Base-by-base conservation (phyloP, 2,888 invertebrate genomes). In the Drosophila meridionalis region DNA sequence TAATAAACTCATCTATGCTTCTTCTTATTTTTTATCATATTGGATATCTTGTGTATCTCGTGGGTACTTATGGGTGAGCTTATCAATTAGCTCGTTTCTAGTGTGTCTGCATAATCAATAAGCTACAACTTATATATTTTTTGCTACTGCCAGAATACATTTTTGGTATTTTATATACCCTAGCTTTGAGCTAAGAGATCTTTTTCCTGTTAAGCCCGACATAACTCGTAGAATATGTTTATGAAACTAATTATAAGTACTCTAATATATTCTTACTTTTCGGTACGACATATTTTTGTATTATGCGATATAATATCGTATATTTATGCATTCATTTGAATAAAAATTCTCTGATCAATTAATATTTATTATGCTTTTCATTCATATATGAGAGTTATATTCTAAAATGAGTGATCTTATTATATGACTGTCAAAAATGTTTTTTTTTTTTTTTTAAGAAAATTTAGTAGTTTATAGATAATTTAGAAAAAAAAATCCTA, bases 21-120 rank as follows among this genome's bases (percentile, higher is more conserved):
- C 2, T 30, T 56, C 9, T 38, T 43, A 8, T 7, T 36, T 20
- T 32, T 14, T 48, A 20, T 11, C 47, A 3, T n/a, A 50, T 50
- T n/a, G 14, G 3, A 14, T 32, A 50, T 50, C n/a, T 52, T 11
- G 26, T 32, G 14, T 50, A 26, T 32, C 3, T 36, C 14, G 11
- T 38, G 8, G 9, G 26, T 43, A 52, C 45, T 63, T 45, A 0
- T 36, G 12, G 14, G 9, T 20, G 8, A 48, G 47, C 14, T 42
- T 61, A 56, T 68, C 60, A 38, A 47, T 30, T 32, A 11, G 20
- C 12, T 52, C 14, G 3, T 40, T 56, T 59, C 14, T 32, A 47
- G 1, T 30, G 7, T 59, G 43, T 36, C 11, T 53, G 38, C 64
- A 76, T 65, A 55, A 40, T 11, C 43, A 48, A 52, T 48, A 26